Conservation (phyloP, 1,140 invertebrate species). For the Apocrypta bakeri region DNA sequence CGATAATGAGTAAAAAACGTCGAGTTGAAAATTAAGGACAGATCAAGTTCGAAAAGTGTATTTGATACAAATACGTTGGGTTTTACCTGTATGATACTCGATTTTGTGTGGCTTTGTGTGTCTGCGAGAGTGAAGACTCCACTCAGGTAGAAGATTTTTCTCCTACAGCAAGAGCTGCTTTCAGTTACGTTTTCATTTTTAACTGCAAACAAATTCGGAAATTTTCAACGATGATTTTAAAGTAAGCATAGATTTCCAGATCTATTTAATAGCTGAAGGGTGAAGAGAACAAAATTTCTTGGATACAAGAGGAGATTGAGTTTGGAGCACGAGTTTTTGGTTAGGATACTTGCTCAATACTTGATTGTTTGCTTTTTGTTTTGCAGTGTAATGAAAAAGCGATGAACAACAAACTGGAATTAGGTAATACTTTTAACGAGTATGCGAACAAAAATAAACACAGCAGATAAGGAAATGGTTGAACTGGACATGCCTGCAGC, state of each 20-base stretch:
- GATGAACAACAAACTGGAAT: not conserved
- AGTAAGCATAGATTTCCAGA: not conserved
- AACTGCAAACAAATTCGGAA: not conserved
- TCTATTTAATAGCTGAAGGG: no score
- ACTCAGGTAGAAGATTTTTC: not conserved
- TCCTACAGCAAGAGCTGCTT: not conserved
- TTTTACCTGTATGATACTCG: not conserved
- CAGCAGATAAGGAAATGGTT: conserved; percentile 48
- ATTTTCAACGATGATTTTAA: not conserved
- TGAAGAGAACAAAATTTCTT: not conserved
- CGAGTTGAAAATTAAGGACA: not conserved
- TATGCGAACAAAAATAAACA: conserved; percentile 43
- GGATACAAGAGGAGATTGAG: not conserved
- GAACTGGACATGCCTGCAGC: conserved; percentile 48
- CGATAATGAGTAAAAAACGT: not conserved
- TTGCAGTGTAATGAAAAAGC: not conserved
- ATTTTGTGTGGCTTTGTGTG: not conserved
- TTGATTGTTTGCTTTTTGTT: conserved; percentile 7
- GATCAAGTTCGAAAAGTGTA: not conserved
- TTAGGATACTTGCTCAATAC: conserved; percentile 3
- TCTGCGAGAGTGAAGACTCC: not conserved
- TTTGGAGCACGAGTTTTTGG: conserved; percentile 24
- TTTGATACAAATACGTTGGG: not conserved
- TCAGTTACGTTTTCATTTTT: no score
- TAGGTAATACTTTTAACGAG: conserved; percentile 4